Percentiles rank a stretch among this genome's conserved stretches.
Conservation (phyloP, 2,113 vertebrate genomes). For the Octodon degus region DNA sequence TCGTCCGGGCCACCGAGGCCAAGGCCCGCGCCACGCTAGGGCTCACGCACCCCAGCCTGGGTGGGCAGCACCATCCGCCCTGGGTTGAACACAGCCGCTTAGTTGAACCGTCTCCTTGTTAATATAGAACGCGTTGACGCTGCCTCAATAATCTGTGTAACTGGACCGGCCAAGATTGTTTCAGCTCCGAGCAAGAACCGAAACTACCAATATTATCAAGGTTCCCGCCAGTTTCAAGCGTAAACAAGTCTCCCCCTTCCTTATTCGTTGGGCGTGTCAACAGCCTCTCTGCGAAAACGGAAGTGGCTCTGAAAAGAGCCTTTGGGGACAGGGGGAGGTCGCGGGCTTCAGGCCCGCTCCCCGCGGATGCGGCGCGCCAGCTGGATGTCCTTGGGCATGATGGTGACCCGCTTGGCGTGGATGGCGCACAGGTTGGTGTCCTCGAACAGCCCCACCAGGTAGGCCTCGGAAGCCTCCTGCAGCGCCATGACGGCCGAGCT, state of each 20-base stretch:
- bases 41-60: not conserved
- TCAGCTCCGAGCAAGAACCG: too few species aligned
- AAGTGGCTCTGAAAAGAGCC: conserved; percentile 89
- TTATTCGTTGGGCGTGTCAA: not conserved
- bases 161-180: too few species aligned
- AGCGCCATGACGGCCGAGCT: too few species aligned
- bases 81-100: not conserved
- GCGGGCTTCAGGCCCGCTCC: conserved; percentile 40
- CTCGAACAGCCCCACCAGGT: too few species aligned
- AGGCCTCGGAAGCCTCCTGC: too few species aligned
- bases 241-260: not conserved
- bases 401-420: too few species aligned
- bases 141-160: rapidly evolving
- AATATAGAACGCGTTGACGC: too few species aligned
- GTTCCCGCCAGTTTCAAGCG: not conserved
- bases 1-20: not conserved
- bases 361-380: conserved; percentile 80
- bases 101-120: too few species aligned
- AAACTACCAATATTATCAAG: too few species aligned
- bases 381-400: conserved; percentile 83
- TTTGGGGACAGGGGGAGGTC: not conserved
- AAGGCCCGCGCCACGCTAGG: too few species aligned
- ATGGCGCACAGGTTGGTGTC: too few species aligned
- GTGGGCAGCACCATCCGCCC: not conserved
- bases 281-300: not conserved